phyloP scores from a whole-genome alignment of 2,113 vertebrate species.

The Barbus barbus region DNA sequence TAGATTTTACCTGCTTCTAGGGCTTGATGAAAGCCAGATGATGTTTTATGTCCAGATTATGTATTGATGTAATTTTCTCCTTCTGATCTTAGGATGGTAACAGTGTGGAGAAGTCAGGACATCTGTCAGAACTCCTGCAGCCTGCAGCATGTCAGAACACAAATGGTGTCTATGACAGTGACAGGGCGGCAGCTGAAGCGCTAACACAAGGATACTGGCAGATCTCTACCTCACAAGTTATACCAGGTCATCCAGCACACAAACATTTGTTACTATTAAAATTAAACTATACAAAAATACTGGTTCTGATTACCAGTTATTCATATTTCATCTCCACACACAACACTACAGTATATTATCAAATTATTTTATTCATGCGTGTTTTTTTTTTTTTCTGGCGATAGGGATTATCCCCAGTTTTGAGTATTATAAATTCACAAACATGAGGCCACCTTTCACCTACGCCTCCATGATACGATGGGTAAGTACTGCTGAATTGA shows the following conservation, averaged over 20 bases:
- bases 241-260: constrained; percentile 52
- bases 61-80: not conserved
- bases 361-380: not conserved
- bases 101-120: constrained; percentile 19
- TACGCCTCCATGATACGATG: constrained; percentile 81
- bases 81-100: constrained; percentile 34
- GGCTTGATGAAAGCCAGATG: not conserved
- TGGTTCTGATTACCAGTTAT: not conserved
- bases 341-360: not conserved
- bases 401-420: constrained; percentile 74
- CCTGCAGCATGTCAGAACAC: constrained; percentile 31
- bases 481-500: constrained; percentile 66
- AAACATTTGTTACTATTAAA: not conserved
- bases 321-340: not conserved
- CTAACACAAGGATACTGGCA: constrained; percentile 54
- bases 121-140: constrained; percentile 32
- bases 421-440: constrained; percentile 77
- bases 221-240: constrained; percentile 50
- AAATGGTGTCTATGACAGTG: constrained; percentile 29
- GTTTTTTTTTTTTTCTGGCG: not conserved
- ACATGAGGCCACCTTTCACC: constrained; percentile 78
- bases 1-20: not conserved
- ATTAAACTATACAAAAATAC: not conserved
- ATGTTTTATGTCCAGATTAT: not conserved
- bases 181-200: constrained; percentile 36